Evolutionary conservation across 2,113 vertebrate genomes (phyloP).

Genomic region (Ceyx melanurus): DNA sequence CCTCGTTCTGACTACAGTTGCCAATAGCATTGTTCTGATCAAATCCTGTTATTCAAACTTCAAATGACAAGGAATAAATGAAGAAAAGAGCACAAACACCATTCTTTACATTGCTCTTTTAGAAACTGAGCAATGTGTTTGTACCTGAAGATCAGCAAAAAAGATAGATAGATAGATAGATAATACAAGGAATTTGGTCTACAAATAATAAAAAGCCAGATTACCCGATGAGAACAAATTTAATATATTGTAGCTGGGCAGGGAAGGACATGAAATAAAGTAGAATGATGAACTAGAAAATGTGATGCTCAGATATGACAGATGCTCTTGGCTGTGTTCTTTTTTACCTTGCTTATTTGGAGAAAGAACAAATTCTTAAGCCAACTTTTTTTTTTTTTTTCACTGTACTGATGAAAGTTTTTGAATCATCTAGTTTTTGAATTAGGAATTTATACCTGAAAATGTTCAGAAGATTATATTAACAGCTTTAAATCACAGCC

Average conservation of each 20-base stretch:
- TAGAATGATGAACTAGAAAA: background rate
- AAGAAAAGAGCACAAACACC: background rate
- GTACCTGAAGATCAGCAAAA: background rate
- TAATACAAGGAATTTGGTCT: background rate
- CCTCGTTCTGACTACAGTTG: background rate
- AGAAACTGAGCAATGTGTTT: background rate
- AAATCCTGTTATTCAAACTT: background rate
- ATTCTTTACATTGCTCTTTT: background rate
- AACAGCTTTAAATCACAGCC: background rate
- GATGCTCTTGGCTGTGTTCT: background rate
- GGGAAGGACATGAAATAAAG: background rate
- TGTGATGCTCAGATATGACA: background rate
- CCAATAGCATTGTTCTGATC: background rate
- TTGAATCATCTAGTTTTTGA: background rate
- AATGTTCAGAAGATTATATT: background rate
- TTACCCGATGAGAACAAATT: background rate
- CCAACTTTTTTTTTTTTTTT: background rate
- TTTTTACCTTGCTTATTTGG: background rate
- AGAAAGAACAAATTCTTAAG: background rate
- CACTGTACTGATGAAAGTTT: background rate
- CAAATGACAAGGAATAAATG: background rate
- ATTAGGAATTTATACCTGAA: background rate
- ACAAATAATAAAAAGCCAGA: background rate
- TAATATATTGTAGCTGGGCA: background rate
- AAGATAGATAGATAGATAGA: background rate